Evolutionary conservation across 2,113 vertebrate species (phyloP).

Genomic region (Apteryx owenii): DNA sequence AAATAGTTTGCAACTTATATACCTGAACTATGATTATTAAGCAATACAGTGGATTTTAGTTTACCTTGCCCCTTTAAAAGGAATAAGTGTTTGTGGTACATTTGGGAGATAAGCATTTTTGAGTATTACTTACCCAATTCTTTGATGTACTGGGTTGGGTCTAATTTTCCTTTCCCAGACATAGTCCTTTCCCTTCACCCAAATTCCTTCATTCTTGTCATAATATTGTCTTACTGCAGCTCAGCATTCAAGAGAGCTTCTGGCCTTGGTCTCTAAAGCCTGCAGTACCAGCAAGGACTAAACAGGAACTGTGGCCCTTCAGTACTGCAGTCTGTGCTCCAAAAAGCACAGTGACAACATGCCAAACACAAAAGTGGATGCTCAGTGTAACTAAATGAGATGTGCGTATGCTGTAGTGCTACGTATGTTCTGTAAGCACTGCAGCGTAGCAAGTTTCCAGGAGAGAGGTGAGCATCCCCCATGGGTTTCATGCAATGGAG

Average conservation of each 20-base stretch:
- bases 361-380: background rate
- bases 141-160: background rate
- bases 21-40: background rate
- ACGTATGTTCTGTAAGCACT: background rate
- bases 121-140: background rate
- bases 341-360: background rate
- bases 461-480: background rate
- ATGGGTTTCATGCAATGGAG: too few relatives aligned
- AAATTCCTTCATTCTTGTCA: background rate
- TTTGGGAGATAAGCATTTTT: background rate
- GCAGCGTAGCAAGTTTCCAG: background rate
- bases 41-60: background rate
- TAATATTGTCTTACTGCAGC: background rate
- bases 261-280: background rate
- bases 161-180: background rate
- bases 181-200: background rate
- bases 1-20: background rate
- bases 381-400: background rate
- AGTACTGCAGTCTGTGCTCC: background rate
- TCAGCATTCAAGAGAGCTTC: background rate
- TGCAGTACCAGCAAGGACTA: background rate
- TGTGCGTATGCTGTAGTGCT: background rate
- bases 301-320: background rate
- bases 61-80: background rate
- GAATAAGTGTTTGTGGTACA: background rate